phyloP scores from a whole-genome alignment of 1,140 invertebrate genomes.

The Macrobrachium rosenbergii region DNA sequence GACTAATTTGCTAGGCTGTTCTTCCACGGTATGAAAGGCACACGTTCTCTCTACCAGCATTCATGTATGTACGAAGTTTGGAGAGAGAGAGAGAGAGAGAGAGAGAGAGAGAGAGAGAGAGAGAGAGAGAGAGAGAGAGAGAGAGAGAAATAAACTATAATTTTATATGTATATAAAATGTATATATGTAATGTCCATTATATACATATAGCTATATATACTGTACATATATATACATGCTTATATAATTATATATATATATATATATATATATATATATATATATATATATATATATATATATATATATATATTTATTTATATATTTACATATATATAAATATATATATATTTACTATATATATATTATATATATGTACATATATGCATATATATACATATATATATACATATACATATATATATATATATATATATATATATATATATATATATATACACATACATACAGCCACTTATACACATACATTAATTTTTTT shows the following conservation, averaged over 20 bases:
- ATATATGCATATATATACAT: slow-evolving; percentile 22
- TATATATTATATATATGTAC: slow-evolving; percentile 24
- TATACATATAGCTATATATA: neutral
- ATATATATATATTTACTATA: slow-evolving; percentile 32
- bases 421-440: slow-evolving; percentile 42
- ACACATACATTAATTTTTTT: neutral
- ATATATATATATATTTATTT: neutral
- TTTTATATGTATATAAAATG: neutral
- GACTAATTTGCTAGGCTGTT: slow-evolving; percentile 34
- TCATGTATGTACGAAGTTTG: too few species aligned
- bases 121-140: too few species aligned
- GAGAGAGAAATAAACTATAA: neutral
- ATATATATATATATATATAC: slow-evolving; percentile 39
- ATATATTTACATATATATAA: slow-evolving; percentile 12
- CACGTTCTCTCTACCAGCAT: too few species aligned
- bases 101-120: too few species aligned
- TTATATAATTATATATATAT: neutral
- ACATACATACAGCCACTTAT: neutral
- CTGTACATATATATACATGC: neutral
- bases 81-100: too few species aligned
- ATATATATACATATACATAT: slow-evolving; percentile 39
- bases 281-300: neutral
- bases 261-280: neutral
- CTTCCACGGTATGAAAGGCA: neutral
- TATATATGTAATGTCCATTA: neutral